phyloP scores from a whole-genome alignment of 2,113 vertebrate species.

The Danio rerio region DNA sequence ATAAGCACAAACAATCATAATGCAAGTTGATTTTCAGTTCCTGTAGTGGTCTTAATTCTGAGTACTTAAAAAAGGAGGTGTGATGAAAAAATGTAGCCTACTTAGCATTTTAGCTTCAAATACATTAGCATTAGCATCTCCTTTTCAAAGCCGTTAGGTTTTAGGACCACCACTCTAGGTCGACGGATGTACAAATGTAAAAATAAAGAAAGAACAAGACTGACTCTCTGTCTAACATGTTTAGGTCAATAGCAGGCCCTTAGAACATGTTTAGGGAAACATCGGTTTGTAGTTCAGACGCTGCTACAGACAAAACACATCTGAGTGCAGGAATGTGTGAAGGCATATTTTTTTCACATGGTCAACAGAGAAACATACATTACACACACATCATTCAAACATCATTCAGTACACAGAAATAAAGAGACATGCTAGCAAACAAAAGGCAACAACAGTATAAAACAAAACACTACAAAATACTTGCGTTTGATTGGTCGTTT shows the following conservation, averaged over 20 bases:
- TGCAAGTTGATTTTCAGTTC: constrained; percentile 64
- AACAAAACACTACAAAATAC: constrained; percentile 14
- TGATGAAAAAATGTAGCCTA: neutral
- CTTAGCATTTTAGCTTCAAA: neutral
- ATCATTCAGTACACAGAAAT: constrained; percentile 56
- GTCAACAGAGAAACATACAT: constrained; percentile 54
- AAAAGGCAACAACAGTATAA: constrained; percentile 35
- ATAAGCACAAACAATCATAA: constrained; percentile 59
- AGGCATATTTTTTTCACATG: neutral
- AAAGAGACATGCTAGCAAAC: constrained; percentile 30
- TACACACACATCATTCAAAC: constrained; percentile 64
- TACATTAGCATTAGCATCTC: constrained; percentile 2
- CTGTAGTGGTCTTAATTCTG: constrained; percentile 71
- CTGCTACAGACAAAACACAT: constrained; percentile 40
- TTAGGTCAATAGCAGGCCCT: constrained; percentile 57
- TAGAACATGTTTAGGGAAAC: constrained; percentile 20
- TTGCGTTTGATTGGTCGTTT: constrained; percentile 39
- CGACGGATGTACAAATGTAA: constrained; percentile 69
- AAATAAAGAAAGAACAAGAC: constrained; percentile 49
- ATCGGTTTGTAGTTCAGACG: constrained; percentile 42
- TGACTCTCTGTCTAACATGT: constrained; percentile 22
- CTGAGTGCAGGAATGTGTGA: constrained; percentile 32
- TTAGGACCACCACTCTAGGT: constrained; percentile 68
- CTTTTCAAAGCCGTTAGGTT: constrained; percentile 56
- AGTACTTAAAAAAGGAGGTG: constrained; percentile 9